Evolutionary conservation across 2,113 vertebrate genomes (phyloP), one percentile per base, ranked within the genome.

Genomic region (Gambusia holbrooki): DNA sequence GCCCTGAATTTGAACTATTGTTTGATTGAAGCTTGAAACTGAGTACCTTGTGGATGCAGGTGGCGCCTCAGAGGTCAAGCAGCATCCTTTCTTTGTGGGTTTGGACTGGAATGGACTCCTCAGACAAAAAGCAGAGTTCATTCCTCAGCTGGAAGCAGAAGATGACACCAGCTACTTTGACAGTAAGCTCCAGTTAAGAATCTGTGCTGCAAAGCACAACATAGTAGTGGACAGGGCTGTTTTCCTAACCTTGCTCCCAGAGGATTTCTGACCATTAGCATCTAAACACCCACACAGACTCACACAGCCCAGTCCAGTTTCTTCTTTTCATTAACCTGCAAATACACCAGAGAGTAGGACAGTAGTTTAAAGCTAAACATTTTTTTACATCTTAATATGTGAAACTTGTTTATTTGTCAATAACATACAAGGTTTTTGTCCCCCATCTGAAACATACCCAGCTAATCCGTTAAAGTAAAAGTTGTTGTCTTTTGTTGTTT

Each of bases 81-180:
- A 97, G 65, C 96, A 99, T 62, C 82, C 94, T 3, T 99, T 99
- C 92, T 99, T 99, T 89, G 77, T 86, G 62, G 93, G 93, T 29
- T 88, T 99, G 91, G 97, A 99, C 92, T 99, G 98, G 98, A 97
- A 96, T 0, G 96, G 98, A 61, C 95, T 99, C 28, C 93, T 99
- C 77, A 91, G 98, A 28, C 97, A 97, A 88, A 99, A 99, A 89
- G 98, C 98, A 0, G 98, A 99, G 85, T 99, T 99, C 69, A 96
- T 99, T 82, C 98, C 98, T 1, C 97, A 99, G 90, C 93, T 99
- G 17, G 97, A 99, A 62, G 96, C 96, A 0, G 98, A 99, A 73
- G 98, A 99, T 0, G 98, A 99, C 90, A 99, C 97, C 67, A 99
- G 97, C 92, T 99, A 99, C 92, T 99, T 99, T 3, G 98, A 99